Evolutionary conservation across 2,113 vertebrate genomes (phyloP).

Genomic region (Colistium nudipinnis): DNA sequence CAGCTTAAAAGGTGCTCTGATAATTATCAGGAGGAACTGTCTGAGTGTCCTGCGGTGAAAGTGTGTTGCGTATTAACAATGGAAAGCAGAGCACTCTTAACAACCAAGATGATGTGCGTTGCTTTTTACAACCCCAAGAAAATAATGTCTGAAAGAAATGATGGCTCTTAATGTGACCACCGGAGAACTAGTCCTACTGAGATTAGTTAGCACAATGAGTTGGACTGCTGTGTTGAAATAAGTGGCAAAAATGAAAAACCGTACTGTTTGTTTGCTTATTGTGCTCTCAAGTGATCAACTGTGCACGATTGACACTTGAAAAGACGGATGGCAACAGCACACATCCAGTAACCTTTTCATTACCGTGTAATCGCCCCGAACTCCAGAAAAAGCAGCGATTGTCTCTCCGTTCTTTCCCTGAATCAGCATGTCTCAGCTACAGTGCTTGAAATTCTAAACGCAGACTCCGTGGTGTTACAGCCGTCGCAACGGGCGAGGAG

Average conservation of each 20-base stretch:
- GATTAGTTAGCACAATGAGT: no score
- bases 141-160: slow-evolving; percentile 33
- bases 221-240: not conserved
- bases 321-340: not conserved
- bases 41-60: slow-evolving; percentile 65
- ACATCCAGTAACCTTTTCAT: not conserved
- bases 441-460: slow-evolving; percentile 4
- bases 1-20: slow-evolving; percentile 62
- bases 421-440: slow-evolving; percentile 7
- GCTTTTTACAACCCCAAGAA: slow-evolving; percentile 12
- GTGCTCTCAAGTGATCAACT: not conserved
- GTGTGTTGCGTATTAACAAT: slow-evolving; percentile 75
- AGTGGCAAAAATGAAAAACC: not conserved
- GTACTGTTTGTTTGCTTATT: not conserved
- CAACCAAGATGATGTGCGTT: slow-evolving; percentile 34
- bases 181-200: not conserved
- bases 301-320: not conserved
- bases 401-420: not conserved
- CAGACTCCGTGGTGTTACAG: not conserved
- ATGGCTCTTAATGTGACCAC: slow-evolving; percentile 23
- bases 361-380: not conserved
- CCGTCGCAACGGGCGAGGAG: not conserved
- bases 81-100: slow-evolving; percentile 44
- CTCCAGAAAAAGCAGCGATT: slow-evolving; percentile 1
- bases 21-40: slow-evolving; percentile 68